phyloP scores from a whole-genome alignment of 2,888 invertebrate species.

The Bruchidius siliquastri region DNA sequence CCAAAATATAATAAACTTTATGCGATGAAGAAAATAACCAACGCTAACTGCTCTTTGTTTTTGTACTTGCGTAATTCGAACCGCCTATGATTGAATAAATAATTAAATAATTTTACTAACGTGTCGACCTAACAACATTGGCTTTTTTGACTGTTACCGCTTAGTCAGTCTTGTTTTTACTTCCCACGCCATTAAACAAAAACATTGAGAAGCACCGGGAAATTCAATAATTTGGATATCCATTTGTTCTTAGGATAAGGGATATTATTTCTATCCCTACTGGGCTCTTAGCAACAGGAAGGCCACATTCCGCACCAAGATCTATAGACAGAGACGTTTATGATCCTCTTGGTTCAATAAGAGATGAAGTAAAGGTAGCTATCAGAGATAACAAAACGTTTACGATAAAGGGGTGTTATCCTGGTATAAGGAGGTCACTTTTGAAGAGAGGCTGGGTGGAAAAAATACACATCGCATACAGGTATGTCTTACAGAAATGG shows the following conservation, averaged over 20 bases:
- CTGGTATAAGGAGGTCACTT: conserved; percentile 56
- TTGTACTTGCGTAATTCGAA: too few relatives aligned
- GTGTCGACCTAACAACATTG: too few relatives aligned
- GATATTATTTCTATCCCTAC: not conserved
- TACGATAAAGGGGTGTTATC: conserved; percentile 52
- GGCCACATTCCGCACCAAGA: not conserved
- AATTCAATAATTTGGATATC: too few relatives aligned
- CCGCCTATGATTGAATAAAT: too few relatives aligned
- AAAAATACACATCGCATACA: conserved; percentile 52
- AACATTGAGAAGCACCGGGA: too few relatives aligned
- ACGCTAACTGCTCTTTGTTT: too few relatives aligned
- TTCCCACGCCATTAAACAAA: too few relatives aligned
- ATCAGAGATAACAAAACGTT: conserved; percentile 53
- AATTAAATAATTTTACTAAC: too few relatives aligned
- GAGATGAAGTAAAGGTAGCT: conserved; percentile 50
- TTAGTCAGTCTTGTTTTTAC: too few relatives aligned
- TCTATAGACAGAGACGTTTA: conserved; percentile 11
- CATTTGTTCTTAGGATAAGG: not conserved
- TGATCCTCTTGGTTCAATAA: conserved; percentile 35
- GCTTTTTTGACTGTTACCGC: too few relatives aligned
- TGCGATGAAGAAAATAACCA: too few relatives aligned
- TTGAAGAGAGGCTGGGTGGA: conserved; percentile 69
- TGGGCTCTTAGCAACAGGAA: not conserved
- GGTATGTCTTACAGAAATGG: not conserved
- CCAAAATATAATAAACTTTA: too few relatives aligned